Conservation (phyloP, 2,797 vertebrate species). For the Rachycentron canadum region DNA sequence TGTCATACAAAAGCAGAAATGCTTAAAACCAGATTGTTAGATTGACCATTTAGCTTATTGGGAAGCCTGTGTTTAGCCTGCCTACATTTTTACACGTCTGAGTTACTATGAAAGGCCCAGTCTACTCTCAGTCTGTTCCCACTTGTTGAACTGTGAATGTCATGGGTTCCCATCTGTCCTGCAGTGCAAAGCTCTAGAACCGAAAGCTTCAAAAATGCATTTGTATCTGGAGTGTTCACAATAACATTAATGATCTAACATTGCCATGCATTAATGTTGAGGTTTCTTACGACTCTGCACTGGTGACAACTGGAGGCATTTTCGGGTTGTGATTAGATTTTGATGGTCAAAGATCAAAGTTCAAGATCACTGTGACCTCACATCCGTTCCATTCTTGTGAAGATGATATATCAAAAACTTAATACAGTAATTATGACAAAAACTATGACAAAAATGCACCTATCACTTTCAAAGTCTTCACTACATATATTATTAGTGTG, state of each 20-base stretch:
- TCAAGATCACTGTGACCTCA: too few relatives aligned
- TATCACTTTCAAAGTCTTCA: too few relatives aligned
- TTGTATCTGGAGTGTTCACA: neutral
- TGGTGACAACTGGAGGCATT: neutral
- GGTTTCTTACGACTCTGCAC: too few relatives aligned
- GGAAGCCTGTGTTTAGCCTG: slow-evolving; percentile 5
- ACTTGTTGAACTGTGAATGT: slow-evolving; percentile 24
- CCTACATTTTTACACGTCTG: slow-evolving; percentile 12
- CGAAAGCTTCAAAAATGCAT: neutral
- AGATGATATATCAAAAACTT: too few relatives aligned
- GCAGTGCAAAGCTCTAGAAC: slow-evolving; percentile 19
- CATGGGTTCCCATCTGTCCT: neutral
- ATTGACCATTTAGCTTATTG: slow-evolving; percentile 1
- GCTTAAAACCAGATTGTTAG: slow-evolving; percentile 20
- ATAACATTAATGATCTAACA: too few relatives aligned
- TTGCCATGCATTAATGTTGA: too few relatives aligned
- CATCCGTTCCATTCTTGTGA: neutral
- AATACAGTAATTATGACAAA: too few relatives aligned
- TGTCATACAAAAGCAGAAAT: slow-evolving; percentile 43
- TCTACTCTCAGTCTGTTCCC: slow-evolving; percentile 28
- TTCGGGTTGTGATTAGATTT: neutral
- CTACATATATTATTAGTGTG: too few relatives aligned
- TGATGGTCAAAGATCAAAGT: too few relatives aligned
- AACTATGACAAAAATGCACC: too few relatives aligned
- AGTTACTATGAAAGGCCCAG: slow-evolving; percentile 20